Base-by-base conservation (phyloP, 2,797 vertebrate species). In the Heliangelus exortis region DNA sequence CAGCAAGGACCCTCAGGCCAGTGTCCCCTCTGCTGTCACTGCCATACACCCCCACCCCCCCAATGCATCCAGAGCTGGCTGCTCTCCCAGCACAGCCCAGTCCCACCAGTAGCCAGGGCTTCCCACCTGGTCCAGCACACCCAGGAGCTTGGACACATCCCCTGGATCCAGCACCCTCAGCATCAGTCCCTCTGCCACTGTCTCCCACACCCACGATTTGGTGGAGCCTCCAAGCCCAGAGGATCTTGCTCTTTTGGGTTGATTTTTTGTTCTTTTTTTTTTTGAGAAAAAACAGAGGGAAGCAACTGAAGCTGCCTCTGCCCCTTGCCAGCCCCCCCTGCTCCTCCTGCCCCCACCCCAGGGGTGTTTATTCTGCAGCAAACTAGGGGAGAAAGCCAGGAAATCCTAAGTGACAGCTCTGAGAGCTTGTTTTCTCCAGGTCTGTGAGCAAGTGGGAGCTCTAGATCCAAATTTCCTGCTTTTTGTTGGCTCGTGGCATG, bases 391-490 rank as follows among this genome's bases (percentile, higher is more conserved):
- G 84, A 96, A 96, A 96, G 83, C 89, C 94, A 84, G 76, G 95
- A 97, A 94, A 97, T 92, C 94, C 97, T 79, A 66, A 92, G 94
- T 96, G 96, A 95, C 75, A 89, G 93, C 95, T 94, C 74, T 31
- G 17, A n/a, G 9, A 4, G 57, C 79, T 91, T 95, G 93, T 95
- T 97, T 96, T 79, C 62, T 53, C 8, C 93, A 41, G 6, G 91
- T 65, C 96, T 93, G 87, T 20, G 86, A 93, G 89, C 95, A 84
- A 93, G 90, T 65, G 94, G 23, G 88, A 96, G 90, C 86, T 85
- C 78, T 7, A 92, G 91, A 68, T 91, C 93, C 91, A 2, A 87
- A 69, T 94, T 96, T 97, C 96, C 96, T 96, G 96, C 93, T 69
- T 96, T 97, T 95, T 92, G 92, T 95, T 97, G 95, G 96, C 95